Percentiles rank a stretch among this genome's conserved stretches.
phyloP scores from a whole-genome alignment of 37 sponge, comb jelly and placozoan species.

The Axinella damicornis region DNA sequence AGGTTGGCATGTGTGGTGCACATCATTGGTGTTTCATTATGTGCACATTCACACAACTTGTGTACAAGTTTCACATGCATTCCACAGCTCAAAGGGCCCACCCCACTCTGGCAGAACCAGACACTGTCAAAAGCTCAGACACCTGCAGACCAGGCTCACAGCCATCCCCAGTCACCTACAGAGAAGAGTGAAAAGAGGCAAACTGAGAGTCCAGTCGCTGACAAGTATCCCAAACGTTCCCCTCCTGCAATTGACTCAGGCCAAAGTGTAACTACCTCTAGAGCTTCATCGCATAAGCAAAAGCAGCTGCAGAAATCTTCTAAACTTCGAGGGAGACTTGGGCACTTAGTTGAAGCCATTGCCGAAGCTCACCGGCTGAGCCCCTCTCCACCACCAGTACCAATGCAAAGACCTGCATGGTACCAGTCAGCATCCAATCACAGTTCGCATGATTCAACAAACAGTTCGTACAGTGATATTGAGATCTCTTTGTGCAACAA shows the following conservation, averaged over 20 bases:
- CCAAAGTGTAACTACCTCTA: too few relatives aligned
- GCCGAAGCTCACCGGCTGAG: constrained; percentile 21
- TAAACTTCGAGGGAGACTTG: constrained; percentile 27
- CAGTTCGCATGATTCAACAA: too few relatives aligned
- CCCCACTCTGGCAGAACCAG: constrained; percentile 1
- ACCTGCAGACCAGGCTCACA: background rate
- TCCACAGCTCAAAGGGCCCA: background rate
- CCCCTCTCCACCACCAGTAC: background rate
- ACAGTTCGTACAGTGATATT: background rate
- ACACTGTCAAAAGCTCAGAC: background rate
- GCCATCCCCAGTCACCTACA: too few relatives aligned
- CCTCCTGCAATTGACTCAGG: too few relatives aligned
- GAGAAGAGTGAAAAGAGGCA: too few relatives aligned
- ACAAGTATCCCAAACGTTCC: too few relatives aligned
- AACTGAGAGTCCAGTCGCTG: too few relatives aligned
- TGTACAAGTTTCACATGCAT: background rate
- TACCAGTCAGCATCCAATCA: too few relatives aligned
- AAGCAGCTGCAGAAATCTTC: background rate
- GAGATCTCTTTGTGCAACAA: constrained; percentile 8
- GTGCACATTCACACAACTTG: too few relatives aligned
- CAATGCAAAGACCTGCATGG: background rate
- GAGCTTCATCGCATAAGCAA: too few relatives aligned
- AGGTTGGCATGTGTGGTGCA: too few relatives aligned
- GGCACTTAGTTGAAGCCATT: constrained; percentile 42
- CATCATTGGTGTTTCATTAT: too few relatives aligned